Base-by-base conservation (phyloP, 2,888 invertebrate genomes). In the Parasteatoda lunata region DNA sequence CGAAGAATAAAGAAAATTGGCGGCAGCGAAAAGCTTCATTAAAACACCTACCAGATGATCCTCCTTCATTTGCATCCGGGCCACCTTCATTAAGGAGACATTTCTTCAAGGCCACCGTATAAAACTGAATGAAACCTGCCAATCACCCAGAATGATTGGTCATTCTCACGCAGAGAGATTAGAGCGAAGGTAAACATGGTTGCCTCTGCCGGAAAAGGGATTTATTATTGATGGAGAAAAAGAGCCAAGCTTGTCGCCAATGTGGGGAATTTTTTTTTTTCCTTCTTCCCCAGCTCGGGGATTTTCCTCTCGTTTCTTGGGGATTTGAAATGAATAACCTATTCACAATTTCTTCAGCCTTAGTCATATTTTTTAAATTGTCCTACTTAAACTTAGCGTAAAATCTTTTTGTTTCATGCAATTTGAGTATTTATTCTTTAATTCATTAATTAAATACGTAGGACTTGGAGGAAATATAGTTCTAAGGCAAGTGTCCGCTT, bases 11-110 rank as follows among this genome's bases (percentile, higher is more conserved):
- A 64, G 68, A 8, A 47, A 69, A 52, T 49, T 65, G 64, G 66
- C 54, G 64, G 71, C 76, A 77, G n/a, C 7, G 9, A 59, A 9
- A 59, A 7, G 80, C 68, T 80, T 86, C 85, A 86, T 86, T 86
- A 86, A 77, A 86, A 86, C 85, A 86, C 85, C 85, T 86, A 86
- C 85, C 85, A 80, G 80, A 76, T 13, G 80, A 86, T 77, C 80
- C 71, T 70, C 77, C 80, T 30, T 86, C 64, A 86, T 86, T 86
- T 86, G 85, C 85, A 86, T 86, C 77, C 70, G 66, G 72, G 71
- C 71, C 77, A 68, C 78, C 80, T 79, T 86, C 85, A 80, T 86
- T 80, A 86, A 65, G 59, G 77, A 64, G 69, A 75, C 73, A 66
- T 75, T 69, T 70, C 80, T 76, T 80, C 85, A 86, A 86, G 85